A percentile compares a stretch with the other conserved stretches of the same genome.
phyloP scores from a whole-genome alignment of 2,113 vertebrate genomes.

The Lethenteron reissneri region DNA sequence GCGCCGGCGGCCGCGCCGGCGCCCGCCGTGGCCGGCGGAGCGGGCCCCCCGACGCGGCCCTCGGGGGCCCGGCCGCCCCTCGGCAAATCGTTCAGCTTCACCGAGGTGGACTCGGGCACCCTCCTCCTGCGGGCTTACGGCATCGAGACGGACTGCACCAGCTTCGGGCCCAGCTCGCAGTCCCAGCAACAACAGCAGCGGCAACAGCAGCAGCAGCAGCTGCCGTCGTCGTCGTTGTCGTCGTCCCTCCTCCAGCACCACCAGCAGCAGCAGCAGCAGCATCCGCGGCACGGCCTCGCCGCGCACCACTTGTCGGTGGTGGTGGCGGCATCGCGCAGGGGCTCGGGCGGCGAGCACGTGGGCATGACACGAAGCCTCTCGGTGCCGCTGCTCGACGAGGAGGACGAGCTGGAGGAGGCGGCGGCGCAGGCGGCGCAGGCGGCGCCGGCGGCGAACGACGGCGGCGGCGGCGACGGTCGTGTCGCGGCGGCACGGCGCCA shows the following conservation, averaged over 20 bases:
- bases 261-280: no score
- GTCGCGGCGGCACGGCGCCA: no score
- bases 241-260: no score
- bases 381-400: constrained; percentile 3
- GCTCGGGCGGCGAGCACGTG: not conserved
- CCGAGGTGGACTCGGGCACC: not conserved
- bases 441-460: not conserved
- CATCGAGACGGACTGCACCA: constrained; percentile 1
- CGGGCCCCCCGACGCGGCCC: not conserved
- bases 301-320: no score
- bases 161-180: constrained; percentile 1
- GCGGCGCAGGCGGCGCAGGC: not conserved
- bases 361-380: not conserved
- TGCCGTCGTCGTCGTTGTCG: no score
- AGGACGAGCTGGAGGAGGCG: not conserved
- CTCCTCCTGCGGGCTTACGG: not conserved
- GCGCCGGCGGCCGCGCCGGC: no score
- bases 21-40: not conserved
- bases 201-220: no score
- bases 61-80: not conserved
- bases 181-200: not conserved
- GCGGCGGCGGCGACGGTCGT: no score
- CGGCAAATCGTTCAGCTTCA: constrained; percentile 4
- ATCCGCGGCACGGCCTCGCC: no score
- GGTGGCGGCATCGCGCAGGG: not conserved